These are phyloP conservation scores for Nysson spinosus DNA, from an alignment of 2,888 invertebrate species.

Conservation along the genomic window DNA sequence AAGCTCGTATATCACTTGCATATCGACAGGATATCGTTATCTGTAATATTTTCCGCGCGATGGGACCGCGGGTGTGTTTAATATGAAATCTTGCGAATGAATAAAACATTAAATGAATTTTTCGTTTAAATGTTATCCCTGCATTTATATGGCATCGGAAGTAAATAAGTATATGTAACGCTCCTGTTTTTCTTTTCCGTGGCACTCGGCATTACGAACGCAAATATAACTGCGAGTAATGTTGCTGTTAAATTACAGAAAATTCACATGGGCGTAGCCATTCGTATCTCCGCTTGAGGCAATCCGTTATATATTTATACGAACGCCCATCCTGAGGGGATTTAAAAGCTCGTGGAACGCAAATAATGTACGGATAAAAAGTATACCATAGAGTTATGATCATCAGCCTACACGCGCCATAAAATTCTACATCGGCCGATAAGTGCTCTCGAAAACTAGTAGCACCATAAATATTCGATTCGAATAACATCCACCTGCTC, in stretches of 20 bases:
- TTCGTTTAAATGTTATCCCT: no score
- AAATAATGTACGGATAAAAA: conserved; percentile 29
- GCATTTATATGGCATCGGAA: no score
- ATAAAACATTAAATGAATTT: no score
- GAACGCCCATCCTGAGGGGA: conserved; percentile 4
- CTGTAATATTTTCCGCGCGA: no score
- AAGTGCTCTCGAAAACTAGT: conserved; percentile 20
- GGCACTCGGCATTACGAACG: background rate
- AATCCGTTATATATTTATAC: conserved; percentile 27
- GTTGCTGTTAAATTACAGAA: conserved; percentile 4
- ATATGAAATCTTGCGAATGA: no score
- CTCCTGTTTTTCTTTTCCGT: background rate
- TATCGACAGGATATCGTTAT: no score
- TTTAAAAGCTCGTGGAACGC: conserved; percentile 17
- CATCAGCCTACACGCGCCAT: conserved; percentile 5
- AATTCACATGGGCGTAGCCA: conserved; percentile 14
- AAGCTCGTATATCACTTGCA: no score
- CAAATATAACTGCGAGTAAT: background rate
- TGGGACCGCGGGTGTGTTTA: no score
- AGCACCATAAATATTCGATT: background rate
- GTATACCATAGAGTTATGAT: conserved; percentile 15
- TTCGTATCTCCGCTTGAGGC: conserved; percentile 13
- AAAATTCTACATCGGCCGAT: conserved; percentile 4
- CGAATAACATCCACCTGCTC: background rate
- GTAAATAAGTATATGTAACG: no score